Evolutionary conservation across 2,113 vertebrate species (phyloP).

Genomic region (Dromaius novaehollandiae): DNA sequence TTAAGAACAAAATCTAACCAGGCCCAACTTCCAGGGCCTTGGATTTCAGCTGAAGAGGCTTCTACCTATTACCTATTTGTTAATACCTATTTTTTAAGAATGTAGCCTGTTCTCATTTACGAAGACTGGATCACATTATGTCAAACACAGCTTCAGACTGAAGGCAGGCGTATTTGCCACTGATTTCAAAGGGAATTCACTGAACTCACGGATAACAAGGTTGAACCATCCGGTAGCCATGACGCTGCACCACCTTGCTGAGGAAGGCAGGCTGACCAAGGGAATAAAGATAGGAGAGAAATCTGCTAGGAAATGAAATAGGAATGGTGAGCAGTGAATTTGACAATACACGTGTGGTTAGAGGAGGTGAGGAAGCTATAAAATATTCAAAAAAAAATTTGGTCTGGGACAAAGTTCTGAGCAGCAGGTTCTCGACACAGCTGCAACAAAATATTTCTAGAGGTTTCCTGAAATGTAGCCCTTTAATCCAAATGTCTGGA

Average conservation of each 20-base stretch:
- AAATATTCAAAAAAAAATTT: neutral
- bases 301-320: neutral
- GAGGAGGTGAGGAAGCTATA: neutral
- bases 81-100: too few species aligned
- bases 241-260: neutral
- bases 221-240: neutral
- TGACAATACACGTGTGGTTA: neutral
- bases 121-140: neutral
- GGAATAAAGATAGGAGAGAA: neutral
- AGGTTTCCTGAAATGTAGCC: neutral
- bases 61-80: neutral
- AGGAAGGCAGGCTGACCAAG: neutral
- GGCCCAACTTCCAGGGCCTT: neutral
- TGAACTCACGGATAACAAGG: neutral
- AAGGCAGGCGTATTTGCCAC: neutral
- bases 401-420: neutral
- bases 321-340: neutral
- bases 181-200: neutral
- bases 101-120: neutral
- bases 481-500: neutral
- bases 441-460: neutral
- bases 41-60: neutral
- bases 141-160: neutral
- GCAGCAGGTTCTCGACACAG: neutral
- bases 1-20: neutral